Percentiles rank a stretch among this genome's conserved stretches.
phyloP scores from a whole-genome alignment of 53 echinoderm and acorn worm genomes.

The Glandiceps talaboti region DNA sequence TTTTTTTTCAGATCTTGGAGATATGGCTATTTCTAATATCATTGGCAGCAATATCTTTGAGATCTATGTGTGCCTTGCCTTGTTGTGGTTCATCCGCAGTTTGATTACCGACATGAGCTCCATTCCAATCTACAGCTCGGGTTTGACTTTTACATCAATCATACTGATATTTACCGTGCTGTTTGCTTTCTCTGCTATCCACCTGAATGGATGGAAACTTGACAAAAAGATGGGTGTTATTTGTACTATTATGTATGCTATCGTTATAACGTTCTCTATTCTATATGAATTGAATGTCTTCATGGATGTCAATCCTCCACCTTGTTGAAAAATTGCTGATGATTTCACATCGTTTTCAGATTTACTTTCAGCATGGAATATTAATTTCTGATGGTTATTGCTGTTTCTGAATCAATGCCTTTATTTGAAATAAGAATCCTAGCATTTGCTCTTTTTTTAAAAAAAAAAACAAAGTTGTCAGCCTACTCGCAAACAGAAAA shows the following conservation, averaged over 20 bases:
- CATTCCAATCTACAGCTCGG: slow-evolving; percentile 39
- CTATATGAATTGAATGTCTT: slow-evolving; percentile 52
- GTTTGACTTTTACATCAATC: slow-evolving; percentile 48
- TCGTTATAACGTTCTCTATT: slow-evolving; percentile 44
- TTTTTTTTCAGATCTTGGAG: slow-evolving; percentile 50
- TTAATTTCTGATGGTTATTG: no score
- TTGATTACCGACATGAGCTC: slow-evolving; percentile 19
- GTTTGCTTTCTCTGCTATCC: slow-evolving; percentile 44
- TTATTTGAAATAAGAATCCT: no score
- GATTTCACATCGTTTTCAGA: no score
- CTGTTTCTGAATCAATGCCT: no score
- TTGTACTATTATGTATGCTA: slow-evolving; percentile 35
- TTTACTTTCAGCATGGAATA: no score
- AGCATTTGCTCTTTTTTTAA: no score
- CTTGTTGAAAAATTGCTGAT: no score
- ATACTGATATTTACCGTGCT: slow-evolving; percentile 50
- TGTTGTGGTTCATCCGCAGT: slow-evolving; percentile 60
- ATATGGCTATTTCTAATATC: slow-evolving; percentile 91
- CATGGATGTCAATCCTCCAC: slow-evolving; percentile 20
- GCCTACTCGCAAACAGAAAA: no score
- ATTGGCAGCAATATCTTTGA: slow-evolving; percentile 96
- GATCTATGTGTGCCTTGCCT: slow-evolving; percentile 66
- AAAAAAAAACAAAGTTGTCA: no score
- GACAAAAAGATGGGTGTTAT: slow-evolving; percentile 61
- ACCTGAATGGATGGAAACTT: slow-evolving; percentile 66